Conservation (phyloP, 2,113 vertebrate genomes). For the Triplophysa siluroides region DNA sequence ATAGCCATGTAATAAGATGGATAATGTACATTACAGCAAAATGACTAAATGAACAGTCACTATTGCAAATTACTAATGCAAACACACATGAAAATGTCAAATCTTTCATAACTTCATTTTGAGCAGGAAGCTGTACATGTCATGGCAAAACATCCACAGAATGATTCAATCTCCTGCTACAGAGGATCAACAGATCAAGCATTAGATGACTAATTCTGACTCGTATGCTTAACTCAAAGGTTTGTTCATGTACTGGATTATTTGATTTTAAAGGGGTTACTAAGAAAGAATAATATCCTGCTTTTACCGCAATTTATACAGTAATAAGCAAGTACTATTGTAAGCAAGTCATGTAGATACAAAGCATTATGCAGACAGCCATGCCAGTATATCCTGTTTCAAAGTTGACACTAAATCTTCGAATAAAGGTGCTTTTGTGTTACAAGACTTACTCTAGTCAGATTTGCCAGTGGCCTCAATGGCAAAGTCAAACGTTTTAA, state of each 20-base stretch:
- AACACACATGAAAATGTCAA: not conserved
- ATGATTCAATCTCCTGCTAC: constrained; percentile 30
- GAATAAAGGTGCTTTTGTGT: constrained; percentile 69
- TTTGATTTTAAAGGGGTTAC: not conserved
- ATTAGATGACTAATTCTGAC: constrained; percentile 8
- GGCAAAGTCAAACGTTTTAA: constrained; percentile 22
- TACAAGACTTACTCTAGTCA: constrained; percentile 43
- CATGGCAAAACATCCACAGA: constrained; percentile 10
- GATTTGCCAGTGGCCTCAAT: constrained; percentile 32
- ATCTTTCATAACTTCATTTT: constrained; percentile 23
- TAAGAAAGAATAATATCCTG: constrained; percentile 42
- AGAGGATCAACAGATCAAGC: not conserved
- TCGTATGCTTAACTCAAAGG: constrained; percentile 8
- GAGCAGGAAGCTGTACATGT: constrained; percentile 32
- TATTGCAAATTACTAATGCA: not conserved
- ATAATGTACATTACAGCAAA: too few species aligned
- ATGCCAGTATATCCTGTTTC: constrained; percentile 66
- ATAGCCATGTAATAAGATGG: too few species aligned
- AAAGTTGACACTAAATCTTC: constrained; percentile 58
- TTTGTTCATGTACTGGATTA: constrained; percentile 2
- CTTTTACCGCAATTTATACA: constrained; percentile 65
- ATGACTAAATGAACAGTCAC: too few species aligned
- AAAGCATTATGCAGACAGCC: constrained; percentile 66
- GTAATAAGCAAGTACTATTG: constrained; percentile 48
- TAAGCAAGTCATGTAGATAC: constrained; percentile 68